These are phyloP conservation scores for Caerostris extrusa DNA, from an alignment of 1,140 invertebrate species.

Conservation along the genomic window DNA sequence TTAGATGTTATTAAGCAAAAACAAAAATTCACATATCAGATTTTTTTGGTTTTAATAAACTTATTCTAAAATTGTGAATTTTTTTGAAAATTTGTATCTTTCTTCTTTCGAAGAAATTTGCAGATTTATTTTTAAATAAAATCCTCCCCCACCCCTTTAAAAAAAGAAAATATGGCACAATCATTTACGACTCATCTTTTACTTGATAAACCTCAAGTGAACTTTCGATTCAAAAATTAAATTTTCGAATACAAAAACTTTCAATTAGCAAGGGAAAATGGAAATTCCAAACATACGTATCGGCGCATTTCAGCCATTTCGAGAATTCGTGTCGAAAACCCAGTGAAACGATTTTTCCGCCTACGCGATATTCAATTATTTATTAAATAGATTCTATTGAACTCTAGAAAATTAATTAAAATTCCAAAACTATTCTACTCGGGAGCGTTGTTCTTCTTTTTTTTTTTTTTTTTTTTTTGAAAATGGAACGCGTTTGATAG, in stretches of 20 bases:
- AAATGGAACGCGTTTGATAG: no score
- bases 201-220: conserved; percentile 6
- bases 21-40: no score
- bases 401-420: conserved; percentile 43
- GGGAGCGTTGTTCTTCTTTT: neutral
- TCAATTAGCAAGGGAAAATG: conserved; percentile 7
- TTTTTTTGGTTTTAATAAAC: no score
- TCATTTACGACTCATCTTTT: neutral
- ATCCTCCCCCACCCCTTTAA: neutral
- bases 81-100: no score
- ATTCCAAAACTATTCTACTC: conserved; percentile 26
- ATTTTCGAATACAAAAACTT: conserved; percentile 42
- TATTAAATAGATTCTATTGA: conserved; percentile 20
- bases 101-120: no score
- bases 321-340: neutral
- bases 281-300: neutral
- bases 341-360: neutral
- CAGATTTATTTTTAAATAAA: no score
- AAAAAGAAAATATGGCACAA: neutral
- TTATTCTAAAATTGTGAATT: no score
- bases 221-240: neutral
- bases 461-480: no score
- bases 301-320: neutral
- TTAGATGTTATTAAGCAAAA: no score
- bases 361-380: conserved; percentile 24